Conservation (phyloP, 2,888 invertebrate genomes). For the Hipparchia semele region DNA sequence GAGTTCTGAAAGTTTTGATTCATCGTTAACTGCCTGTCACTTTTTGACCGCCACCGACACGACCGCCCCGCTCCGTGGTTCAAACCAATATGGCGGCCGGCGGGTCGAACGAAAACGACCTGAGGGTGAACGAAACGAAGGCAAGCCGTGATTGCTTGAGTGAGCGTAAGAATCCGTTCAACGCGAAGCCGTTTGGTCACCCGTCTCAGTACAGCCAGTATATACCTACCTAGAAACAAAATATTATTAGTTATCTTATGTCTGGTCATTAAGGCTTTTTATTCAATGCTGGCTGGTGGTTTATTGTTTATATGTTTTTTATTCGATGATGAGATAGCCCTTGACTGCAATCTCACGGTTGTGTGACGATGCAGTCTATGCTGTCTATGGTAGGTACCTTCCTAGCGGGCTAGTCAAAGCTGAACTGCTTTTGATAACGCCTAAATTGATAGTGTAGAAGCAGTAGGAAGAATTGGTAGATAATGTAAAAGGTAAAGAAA, state of each 20-base stretch:
- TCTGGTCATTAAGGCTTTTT: not conserved
- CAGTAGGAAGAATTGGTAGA: too few relatives aligned
- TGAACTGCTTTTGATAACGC: too few relatives aligned
- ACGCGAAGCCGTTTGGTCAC: slow-evolving; percentile 9
- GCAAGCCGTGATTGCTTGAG: slow-evolving; percentile 31
- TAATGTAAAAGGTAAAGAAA: too few relatives aligned
- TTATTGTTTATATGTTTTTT: too few relatives aligned
- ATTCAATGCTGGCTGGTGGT: too few relatives aligned
- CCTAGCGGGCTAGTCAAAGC: too few relatives aligned
- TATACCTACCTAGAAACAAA: not conserved
- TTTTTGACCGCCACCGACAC: slow-evolving; percentile 56
- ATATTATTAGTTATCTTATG: not conserved
- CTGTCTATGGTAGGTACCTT: too few relatives aligned
- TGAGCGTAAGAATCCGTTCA: slow-evolving; percentile 27
- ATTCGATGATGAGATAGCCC: too few relatives aligned
- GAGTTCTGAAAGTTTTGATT: slow-evolving; percentile 62
- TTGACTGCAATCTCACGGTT: too few relatives aligned
- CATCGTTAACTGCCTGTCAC: slow-evolving; percentile 73
- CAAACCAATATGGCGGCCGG: slow-evolving; percentile 67
- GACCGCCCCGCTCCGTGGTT: slow-evolving; percentile 54
- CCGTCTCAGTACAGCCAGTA: not conserved
- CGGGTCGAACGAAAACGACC: slow-evolving; percentile 46
- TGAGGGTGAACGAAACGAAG: slow-evolving; percentile 36
- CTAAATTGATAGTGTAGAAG: too few relatives aligned
- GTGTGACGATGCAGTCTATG: too few relatives aligned